Evolutionary conservation across 1,140 invertebrate genomes (phyloP).

Genomic region (Rhopalosiphum padi): DNA sequence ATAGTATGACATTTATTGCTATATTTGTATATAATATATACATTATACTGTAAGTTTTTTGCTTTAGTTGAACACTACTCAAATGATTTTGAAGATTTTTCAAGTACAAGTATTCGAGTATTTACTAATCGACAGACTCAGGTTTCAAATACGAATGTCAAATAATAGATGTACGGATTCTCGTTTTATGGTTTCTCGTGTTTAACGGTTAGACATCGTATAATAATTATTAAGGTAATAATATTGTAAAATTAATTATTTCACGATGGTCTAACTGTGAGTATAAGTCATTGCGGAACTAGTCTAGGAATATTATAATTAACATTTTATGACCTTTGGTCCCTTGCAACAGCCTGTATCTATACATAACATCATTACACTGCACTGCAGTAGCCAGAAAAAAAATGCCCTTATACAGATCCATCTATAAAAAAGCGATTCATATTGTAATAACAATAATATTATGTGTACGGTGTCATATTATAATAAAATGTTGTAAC

Average conservation of each 20-base stretch:
- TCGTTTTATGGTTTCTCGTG: too few relatives aligned
- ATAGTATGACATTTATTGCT: neutral
- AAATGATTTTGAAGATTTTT: neutral
- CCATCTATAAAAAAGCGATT: neutral
- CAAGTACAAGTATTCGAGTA: neutral
- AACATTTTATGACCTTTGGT: neutral
- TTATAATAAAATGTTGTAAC: neutral
- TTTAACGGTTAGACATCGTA: too few relatives aligned
- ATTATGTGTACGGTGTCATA: neutral
- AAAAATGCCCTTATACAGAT: neutral
- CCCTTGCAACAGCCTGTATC: neutral
- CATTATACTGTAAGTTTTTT: neutral
- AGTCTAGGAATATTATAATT: too few relatives aligned
- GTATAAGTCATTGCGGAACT: too few relatives aligned
- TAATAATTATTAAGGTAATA: too few relatives aligned
- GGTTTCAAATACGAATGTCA: neutral
- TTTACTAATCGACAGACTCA: neutral
- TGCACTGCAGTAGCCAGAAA: neutral
- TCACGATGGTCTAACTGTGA: too few relatives aligned
- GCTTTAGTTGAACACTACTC: neutral
- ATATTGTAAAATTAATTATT: too few relatives aligned
- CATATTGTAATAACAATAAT: neutral
- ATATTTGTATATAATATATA: neutral
- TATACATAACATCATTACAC: neutral
- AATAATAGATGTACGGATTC: neutral